Conservation (phyloP, 2,113 vertebrate species). For the Microcebus lehilahytsara region DNA sequence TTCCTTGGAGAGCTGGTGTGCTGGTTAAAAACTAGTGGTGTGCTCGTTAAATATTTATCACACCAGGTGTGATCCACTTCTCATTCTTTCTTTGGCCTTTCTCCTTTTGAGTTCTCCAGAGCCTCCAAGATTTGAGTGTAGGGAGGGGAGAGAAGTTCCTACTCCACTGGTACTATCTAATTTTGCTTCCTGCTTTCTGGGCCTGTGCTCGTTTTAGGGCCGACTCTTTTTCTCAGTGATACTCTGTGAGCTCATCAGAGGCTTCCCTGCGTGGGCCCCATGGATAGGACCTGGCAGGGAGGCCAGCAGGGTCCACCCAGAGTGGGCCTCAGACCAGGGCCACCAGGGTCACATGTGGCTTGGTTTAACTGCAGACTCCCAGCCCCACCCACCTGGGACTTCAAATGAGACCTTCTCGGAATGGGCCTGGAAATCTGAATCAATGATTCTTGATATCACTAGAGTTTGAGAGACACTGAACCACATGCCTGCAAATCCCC, state of each 20-base stretch:
- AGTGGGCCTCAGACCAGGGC: neutral
- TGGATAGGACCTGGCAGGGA: neutral
- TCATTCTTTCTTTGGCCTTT: neutral
- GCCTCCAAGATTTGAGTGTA: neutral
- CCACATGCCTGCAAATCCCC: neutral
- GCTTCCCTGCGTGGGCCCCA: neutral
- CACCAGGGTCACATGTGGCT: neutral
- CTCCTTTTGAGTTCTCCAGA: neutral
- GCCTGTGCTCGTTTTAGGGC: neutral
- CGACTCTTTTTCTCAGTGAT: neutral
- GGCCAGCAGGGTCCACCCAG: neutral
- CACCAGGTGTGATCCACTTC: neutral
- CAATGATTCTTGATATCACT: neutral
- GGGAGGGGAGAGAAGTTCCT: neutral
- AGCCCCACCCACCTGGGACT: neutral
- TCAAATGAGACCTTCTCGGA: neutral
- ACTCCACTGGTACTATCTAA: too few species aligned
- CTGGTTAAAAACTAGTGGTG: neutral
- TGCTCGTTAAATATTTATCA: neutral
- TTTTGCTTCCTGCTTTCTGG: neutral
- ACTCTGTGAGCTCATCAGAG: neutral
- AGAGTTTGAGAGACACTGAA: neutral
- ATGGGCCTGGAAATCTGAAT: neutral
- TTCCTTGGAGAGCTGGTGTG: neutral
- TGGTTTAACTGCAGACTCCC: neutral